phyloP scores from a whole-genome alignment of 2,888 invertebrate genomes.

The Neoitamus cyanurus region DNA sequence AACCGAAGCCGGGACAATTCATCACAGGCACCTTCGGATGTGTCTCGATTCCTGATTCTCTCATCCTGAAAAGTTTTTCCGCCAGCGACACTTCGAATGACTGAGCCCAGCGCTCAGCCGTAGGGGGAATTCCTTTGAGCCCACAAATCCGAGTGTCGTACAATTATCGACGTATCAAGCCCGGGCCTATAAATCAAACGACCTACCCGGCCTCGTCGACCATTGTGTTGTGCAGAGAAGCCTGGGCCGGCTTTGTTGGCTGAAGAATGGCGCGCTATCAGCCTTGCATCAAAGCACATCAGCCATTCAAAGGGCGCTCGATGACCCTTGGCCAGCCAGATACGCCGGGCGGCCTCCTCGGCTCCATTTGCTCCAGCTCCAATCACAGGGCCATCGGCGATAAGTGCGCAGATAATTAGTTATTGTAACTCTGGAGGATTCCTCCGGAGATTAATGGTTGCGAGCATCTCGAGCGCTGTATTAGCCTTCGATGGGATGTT shows the following conservation, averaged over 20 bases:
- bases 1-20: background rate
- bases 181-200: background rate
- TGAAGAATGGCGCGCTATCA: background rate
- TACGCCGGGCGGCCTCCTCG: background rate
- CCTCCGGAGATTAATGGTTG: background rate
- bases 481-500: background rate
- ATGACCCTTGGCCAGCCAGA: background rate
- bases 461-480: background rate
- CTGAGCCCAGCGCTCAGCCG: background rate
- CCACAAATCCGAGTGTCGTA: background rate
- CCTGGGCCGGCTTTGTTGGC: background rate
- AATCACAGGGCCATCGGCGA: constrained; percentile 2
- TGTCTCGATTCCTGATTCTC: background rate
- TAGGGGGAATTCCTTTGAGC: background rate
- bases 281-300: background rate
- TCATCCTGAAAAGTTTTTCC: background rate
- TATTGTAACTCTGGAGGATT: constrained; percentile 1
- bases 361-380: background rate
- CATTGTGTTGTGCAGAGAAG: background rate
- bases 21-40: background rate
- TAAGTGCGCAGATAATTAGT: constrained; percentile 24
- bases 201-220: background rate
- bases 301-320: background rate
- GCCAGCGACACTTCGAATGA: background rate
- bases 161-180: background rate